phyloP scores from a whole-genome alignment of 2,797 vertebrate species.

The Hylomyscus alleni region DNA sequence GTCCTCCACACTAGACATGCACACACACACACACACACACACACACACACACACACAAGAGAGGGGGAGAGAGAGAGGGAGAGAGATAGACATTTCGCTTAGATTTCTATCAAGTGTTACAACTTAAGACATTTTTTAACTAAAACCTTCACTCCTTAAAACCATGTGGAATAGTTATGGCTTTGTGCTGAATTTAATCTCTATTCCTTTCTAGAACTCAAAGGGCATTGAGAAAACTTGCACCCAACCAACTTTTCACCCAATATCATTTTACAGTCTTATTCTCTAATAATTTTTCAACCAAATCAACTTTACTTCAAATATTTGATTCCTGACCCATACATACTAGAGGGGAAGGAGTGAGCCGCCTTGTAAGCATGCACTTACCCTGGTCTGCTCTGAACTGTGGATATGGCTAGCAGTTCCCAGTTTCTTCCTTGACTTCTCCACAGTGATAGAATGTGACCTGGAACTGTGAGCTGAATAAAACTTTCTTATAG shows the following conservation, averaged over 20 bases:
- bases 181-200: conserved; percentile 1
- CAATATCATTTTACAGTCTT: background rate
- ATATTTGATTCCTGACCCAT: background rate
- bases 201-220: background rate
- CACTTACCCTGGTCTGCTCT: background rate
- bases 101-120: background rate
- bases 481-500: background rate
- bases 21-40: background rate
- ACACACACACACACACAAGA: background rate
- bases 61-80: background rate
- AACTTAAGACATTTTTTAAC: background rate
- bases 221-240: background rate
- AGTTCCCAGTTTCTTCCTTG: background rate
- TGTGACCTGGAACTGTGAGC: too few relatives aligned
- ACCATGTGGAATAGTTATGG: background rate
- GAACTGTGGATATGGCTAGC: background rate
- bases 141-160: background rate
- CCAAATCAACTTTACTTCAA: background rate
- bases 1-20: background rate
- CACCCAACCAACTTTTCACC: background rate
- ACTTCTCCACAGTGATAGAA: background rate
- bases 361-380: background rate
- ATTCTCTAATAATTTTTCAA: background rate
- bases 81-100: background rate
- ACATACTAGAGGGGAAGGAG: too few relatives aligned